Percentiles rank a stretch among this genome's conserved stretches.
Conservation (phyloP, 2,888 invertebrate genomes). For the Napeogenes sylphis region DNA sequence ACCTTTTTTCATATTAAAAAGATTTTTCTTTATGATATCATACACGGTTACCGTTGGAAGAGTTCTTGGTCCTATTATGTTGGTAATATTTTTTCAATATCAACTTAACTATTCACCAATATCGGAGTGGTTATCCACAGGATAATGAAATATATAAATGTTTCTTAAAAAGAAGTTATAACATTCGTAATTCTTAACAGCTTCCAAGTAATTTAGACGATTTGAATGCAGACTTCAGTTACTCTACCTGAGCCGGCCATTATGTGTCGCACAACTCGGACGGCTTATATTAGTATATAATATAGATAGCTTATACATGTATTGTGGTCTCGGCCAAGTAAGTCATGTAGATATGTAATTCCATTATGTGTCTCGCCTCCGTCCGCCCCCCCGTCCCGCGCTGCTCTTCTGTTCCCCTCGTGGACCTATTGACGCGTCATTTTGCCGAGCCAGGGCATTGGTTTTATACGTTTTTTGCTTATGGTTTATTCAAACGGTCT, state of each 20-base stretch:
- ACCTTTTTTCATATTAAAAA: neutral
- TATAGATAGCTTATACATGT: constrained; percentile 44
- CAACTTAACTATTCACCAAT: no score
- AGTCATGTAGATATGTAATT: constrained; percentile 70
- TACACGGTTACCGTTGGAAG: no score
- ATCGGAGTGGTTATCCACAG: no score
- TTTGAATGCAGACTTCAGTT: constrained; percentile 38
- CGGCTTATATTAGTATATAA: constrained; percentile 38
- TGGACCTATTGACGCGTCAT: constrained; percentile 66
- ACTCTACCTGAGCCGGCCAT: constrained; percentile 49
- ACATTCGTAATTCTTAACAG: no score
- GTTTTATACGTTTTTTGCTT: constrained; percentile 62
- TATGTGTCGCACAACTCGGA: constrained; percentile 43
- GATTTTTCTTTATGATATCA: neutral
- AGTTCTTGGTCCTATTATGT: no score
- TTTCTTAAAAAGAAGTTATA: no score
- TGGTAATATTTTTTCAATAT: no score
- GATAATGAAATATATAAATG: no score
- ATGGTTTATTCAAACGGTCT: constrained; percentile 64
- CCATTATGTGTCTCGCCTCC: constrained; percentile 72
- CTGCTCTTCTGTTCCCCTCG: constrained; percentile 44
- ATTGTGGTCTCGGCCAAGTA: constrained; percentile 61
- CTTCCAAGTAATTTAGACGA: neutral
- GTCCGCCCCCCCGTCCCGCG: constrained; percentile 57
- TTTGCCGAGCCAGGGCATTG: constrained; percentile 62